phyloP scores from a whole-genome alignment of 1,140 invertebrate genomes.

The Meloidogyne hapla region DNA sequence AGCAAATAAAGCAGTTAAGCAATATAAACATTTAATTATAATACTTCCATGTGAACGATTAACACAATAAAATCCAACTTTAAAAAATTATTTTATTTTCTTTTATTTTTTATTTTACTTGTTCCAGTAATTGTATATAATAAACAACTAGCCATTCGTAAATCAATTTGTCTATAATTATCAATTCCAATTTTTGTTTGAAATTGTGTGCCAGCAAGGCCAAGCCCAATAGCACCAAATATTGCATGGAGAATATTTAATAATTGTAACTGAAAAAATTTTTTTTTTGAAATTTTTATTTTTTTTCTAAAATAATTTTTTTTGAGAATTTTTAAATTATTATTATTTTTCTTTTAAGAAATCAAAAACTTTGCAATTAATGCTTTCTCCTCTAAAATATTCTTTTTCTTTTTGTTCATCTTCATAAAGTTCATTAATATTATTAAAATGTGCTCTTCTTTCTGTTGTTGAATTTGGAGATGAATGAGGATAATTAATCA shows the following conservation, averaged over 20 bases:
- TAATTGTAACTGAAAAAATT: slow-evolving; percentile 38
- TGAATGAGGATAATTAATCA: neutral
- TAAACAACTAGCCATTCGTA: slow-evolving; percentile 49
- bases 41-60: slow-evolving; percentile 55
- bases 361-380: neutral
- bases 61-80: slow-evolving; percentile 57
- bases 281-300: no score
- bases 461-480: neutral
- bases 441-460: slow-evolving; percentile 2
- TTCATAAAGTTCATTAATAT: neutral
- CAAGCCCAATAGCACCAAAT: slow-evolving; percentile 53
- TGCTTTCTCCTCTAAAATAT: neutral
- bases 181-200: slow-evolving; percentile 50
- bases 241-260: slow-evolving; percentile 58
- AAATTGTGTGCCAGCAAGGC: slow-evolving; percentile 58
- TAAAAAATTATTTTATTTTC: neutral
- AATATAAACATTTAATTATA: slow-evolving; percentile 57
- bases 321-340: no score
- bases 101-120: neutral
- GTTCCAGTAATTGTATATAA: slow-evolving; percentile 13
- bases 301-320: no score
- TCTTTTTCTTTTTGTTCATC: neutral
- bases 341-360: no score
- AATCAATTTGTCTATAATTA: slow-evolving; percentile 62
- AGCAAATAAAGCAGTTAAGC: slow-evolving; percentile 48